These are phyloP conservation scores for Gobionotothen gibberifrons DNA, from an alignment of 2,797 vertebrate genomes.

Conservation along the genomic window DNA sequence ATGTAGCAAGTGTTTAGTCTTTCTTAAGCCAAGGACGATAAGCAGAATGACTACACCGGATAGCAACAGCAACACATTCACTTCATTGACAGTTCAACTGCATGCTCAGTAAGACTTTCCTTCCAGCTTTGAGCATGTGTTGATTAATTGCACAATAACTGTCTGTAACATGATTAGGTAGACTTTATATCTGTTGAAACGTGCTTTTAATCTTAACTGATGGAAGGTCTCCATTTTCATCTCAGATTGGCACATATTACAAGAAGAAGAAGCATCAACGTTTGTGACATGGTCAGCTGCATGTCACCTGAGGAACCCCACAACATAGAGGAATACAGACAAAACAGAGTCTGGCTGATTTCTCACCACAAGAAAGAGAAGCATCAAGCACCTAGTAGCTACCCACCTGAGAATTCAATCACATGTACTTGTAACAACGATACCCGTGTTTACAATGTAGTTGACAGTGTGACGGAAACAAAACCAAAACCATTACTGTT, in stretches of 20 bases:
- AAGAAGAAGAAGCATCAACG: neutral
- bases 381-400: neutral
- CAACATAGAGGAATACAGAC: neutral
- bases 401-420: neutral
- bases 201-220: neutral
- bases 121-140: neutral
- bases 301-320: neutral
- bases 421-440: neutral
- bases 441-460: neutral
- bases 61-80: constrained; percentile 1
- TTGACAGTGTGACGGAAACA: neutral
- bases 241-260: neutral
- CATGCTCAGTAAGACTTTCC: neutral
- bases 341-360: neutral
- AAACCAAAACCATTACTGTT: constrained; percentile 5
- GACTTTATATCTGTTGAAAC: neutral
- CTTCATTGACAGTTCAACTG: neutral
- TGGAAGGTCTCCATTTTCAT: neutral
- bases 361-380: neutral
- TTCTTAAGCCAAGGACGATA: constrained; percentile 14
- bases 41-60: constrained; percentile 5
- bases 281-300: neutral
- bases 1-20: constrained; percentile 3
- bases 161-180: neutral
- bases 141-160: constrained; percentile 25